Conservation (phyloP, 2,888 invertebrate species). For the Folsomia manolachei region DNA sequence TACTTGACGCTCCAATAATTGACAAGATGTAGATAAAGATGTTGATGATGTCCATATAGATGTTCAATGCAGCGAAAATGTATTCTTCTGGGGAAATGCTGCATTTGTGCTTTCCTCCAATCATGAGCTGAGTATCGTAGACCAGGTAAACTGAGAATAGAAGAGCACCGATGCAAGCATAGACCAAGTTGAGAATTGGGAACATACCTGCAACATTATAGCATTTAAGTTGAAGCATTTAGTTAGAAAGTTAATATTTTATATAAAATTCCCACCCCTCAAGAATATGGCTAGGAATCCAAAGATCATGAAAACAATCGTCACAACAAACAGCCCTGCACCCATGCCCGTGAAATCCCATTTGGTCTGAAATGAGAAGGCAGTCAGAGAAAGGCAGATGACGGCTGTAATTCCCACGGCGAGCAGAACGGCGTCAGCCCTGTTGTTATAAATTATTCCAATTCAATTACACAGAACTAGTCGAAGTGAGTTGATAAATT, state of each 20-base stretch:
- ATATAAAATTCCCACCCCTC: no score
- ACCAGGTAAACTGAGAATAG: conserved; percentile 84
- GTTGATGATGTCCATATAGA: conserved; percentile 44
- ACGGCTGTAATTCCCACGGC: conserved; percentile 85
- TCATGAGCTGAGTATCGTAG: conserved; percentile 88
- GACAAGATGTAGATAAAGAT: conserved; percentile 45
- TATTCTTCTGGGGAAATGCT: conserved; percentile 89
- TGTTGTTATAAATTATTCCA: no score
- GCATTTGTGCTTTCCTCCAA: conserved; percentile 87
- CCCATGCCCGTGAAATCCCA: conserved; percentile 78
- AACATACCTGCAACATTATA: no score
- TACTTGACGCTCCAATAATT: conserved; percentile 37
- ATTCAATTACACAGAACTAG: no score
- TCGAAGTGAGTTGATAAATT: no score
- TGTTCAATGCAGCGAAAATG: conserved; percentile 84
- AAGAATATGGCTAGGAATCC: conserved; percentile 70
- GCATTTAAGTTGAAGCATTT: no score
- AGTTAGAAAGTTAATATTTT: no score
- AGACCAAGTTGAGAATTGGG: conserved; percentile 63
- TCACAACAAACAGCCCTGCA: conserved; percentile 72
- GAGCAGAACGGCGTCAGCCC: conserved; percentile 51
- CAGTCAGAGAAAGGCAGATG: conserved; percentile 79
- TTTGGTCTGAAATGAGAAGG: conserved; percentile 92
- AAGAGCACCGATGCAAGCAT: conserved; percentile 80
- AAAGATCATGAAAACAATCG: conserved; percentile 73